These are phyloP conservation scores for Pyrrhia umbra DNA, from an alignment of 2,888 invertebrate genomes.

Conservation along the genomic window DNA sequence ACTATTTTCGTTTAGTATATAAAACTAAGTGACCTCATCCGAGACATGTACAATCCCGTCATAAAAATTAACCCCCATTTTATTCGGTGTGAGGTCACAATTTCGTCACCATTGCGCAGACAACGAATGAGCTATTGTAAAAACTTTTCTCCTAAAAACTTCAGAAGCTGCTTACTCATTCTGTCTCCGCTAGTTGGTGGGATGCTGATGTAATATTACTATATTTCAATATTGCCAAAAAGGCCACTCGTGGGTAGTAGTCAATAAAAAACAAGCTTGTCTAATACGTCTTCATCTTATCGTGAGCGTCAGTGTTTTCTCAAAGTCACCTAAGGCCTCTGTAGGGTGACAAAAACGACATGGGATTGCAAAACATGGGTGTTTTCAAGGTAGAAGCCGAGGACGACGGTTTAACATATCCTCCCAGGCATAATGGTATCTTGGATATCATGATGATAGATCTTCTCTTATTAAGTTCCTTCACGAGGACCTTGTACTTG, in stretches of 20 bases:
- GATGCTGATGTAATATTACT: not conserved
- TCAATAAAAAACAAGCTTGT: not conserved
- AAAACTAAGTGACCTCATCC: not conserved
- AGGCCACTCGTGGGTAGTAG: not conserved
- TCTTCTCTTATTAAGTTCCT: not conserved
- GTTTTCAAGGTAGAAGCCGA: too few species aligned
- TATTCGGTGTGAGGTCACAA: not conserved
- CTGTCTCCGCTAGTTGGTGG: not conserved
- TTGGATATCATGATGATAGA: not conserved
- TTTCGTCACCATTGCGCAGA: conserved; percentile 14
- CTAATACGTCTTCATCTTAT: not conserved
- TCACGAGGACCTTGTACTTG: not conserved
- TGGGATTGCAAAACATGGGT: too few species aligned
- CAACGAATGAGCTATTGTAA: not conserved
- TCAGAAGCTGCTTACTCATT: conserved; percentile 7
- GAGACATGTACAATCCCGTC: not conserved
- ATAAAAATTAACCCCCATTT: not conserved
- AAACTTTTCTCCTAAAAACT: not conserved
- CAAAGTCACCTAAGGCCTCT: too few species aligned
- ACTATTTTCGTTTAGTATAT: not conserved
- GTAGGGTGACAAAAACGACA: too few species aligned
- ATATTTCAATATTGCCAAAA: not conserved
- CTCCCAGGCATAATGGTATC: too few species aligned
- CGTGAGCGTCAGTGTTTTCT: too few species aligned
- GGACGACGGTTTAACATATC: too few species aligned